Conservation (phyloP, 2,113 vertebrate genomes). For the Sapayoa aenigma region DNA sequence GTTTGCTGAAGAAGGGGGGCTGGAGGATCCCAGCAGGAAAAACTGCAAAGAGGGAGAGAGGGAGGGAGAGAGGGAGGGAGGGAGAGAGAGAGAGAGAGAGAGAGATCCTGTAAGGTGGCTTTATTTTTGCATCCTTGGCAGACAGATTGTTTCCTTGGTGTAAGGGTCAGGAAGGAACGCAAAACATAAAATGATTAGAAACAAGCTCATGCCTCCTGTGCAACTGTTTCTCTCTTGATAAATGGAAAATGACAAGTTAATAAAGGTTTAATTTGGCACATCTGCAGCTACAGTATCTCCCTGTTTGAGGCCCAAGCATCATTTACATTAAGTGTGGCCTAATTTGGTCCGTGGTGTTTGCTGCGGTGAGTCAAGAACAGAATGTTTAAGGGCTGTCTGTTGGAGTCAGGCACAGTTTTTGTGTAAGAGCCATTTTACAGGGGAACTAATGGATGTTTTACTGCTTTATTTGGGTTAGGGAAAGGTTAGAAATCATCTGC, state of each 20-base stretch:
- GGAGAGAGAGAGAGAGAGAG: not conserved
- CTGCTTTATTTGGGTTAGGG: not conserved
- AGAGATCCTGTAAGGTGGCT: not conserved
- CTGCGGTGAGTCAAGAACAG: not conserved
- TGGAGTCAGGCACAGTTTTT: not conserved
- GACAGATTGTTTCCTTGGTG: not conserved
- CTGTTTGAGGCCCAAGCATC: not conserved
- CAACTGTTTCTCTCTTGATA: not conserved
- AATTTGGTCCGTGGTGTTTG: not conserved
- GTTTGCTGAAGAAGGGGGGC: conserved; percentile 95
- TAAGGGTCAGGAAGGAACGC: not conserved
- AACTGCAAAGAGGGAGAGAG: conserved; percentile 72
- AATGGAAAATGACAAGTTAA: not conserved
- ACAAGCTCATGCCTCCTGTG: not conserved
- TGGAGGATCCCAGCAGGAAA: conserved; percentile 97
- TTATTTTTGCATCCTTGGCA: not conserved
- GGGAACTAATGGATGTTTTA: not conserved
- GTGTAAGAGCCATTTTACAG: not conserved
- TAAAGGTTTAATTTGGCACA: conserved; percentile 14
- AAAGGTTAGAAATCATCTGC: not conserved
- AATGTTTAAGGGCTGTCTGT: not conserved
- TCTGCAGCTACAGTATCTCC: not conserved
- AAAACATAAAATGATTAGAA: not conserved
- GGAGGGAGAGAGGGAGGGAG: not conserved
- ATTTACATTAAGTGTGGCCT: not conserved